Conservation (phyloP, 2,113 vertebrate species). For the Glaucomys volans region DNA sequence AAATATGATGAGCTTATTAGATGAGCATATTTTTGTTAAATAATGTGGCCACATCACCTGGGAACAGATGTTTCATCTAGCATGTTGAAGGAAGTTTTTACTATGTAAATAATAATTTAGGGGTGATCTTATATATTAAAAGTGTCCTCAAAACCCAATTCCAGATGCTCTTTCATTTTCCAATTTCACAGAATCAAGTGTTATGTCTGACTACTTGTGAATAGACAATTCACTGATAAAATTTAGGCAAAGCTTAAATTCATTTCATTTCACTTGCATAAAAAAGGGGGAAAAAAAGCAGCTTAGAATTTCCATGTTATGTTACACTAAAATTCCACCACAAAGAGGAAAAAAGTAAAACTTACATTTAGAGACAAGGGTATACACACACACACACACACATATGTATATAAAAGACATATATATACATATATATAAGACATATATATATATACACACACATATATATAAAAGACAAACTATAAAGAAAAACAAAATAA, state of each 20-base stretch:
- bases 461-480: not conserved
- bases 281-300: not conserved
- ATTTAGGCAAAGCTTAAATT: constrained; percentile 20
- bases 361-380: not conserved
- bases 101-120: not conserved
- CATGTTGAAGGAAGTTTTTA: not conserved
- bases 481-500: not conserved
- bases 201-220: not conserved
- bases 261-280: not conserved
- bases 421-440: too few species aligned
- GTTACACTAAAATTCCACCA: not conserved
- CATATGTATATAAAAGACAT: too few species aligned
- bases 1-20: not conserved
- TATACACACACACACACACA: too few species aligned
- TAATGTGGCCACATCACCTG: not conserved
- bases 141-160: not conserved
- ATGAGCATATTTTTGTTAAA: not conserved
- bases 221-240: not conserved
- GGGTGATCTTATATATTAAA: not conserved
- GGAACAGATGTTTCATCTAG: not conserved
- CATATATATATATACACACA: too few species aligned
- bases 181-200: constrained; percentile 33
- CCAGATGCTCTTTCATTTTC: not conserved
- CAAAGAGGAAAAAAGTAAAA: not conserved
- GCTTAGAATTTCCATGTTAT: not conserved